These are phyloP conservation scores for Terebella lapidaria DNA, from an alignment of 2,888 invertebrate species.

Conservation along the genomic window DNA sequence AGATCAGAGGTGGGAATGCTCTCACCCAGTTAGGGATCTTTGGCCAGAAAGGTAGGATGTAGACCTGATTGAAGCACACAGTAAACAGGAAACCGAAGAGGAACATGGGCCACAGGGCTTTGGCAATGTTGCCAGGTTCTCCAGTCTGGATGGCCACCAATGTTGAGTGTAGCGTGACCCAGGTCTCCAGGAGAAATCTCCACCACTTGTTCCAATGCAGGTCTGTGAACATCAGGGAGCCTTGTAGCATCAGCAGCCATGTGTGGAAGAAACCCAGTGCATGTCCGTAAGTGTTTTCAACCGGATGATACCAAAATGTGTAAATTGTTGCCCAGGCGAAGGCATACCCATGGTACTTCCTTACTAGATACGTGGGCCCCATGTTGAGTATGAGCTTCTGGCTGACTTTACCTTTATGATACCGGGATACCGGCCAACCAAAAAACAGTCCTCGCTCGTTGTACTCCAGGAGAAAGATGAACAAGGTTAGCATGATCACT, in stretches of 20 bases:
- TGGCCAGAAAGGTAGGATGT: slow-evolving; percentile 22
- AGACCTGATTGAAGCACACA: slow-evolving; percentile 21
- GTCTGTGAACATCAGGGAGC: slow-evolving; percentile 22
- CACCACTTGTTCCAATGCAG: slow-evolving; percentile 26
- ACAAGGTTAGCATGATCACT: slow-evolving; percentile 24
- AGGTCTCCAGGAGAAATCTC: slow-evolving; percentile 23
- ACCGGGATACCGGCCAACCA: slow-evolving; percentile 24
- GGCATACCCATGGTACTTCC: slow-evolving; percentile 27
- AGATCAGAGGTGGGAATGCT: slow-evolving; percentile 15
- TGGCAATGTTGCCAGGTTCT: slow-evolving; percentile 22
- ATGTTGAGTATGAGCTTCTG: slow-evolving; percentile 9
- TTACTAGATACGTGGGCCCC: slow-evolving; percentile 19
- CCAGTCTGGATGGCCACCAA: slow-evolving; percentile 26
- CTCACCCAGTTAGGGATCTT: slow-evolving; percentile 17
- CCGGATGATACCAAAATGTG: slow-evolving; percentile 30
- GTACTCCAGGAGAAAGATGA: slow-evolving; percentile 27
- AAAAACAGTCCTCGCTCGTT: slow-evolving; percentile 25
- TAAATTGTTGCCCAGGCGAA: slow-evolving; percentile 26
- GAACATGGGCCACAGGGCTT: slow-evolving; percentile 29
- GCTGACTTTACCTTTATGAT: slow-evolving; percentile 3
- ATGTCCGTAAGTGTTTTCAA: slow-evolving; percentile 28
- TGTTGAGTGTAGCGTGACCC: slow-evolving; percentile 21
- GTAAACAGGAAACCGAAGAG: slow-evolving; percentile 21
- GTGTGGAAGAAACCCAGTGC: slow-evolving; percentile 25
- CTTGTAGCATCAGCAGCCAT: slow-evolving; percentile 26